Conservation (phyloP, 2,888 invertebrate genomes). For the Ariolimax columbianus region DNA sequence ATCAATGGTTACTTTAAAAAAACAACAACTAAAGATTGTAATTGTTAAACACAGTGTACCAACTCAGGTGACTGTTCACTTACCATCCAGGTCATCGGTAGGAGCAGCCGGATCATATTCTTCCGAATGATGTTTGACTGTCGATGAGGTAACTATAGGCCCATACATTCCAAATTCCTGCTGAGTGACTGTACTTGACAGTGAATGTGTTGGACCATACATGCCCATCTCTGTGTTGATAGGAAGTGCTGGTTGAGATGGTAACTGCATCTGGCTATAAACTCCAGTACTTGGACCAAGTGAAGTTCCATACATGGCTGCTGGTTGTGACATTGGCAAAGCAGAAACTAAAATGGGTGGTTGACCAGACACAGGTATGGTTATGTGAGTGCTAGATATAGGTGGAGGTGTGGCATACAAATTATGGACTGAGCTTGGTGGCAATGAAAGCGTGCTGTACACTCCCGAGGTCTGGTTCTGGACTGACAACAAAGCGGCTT, state of each 20-base stretch:
- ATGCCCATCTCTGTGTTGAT: slow-evolving; percentile 3
- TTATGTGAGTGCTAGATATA: slow-evolving; percentile 14
- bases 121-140: slow-evolving; percentile 15
- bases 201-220: slow-evolving; percentile 3
- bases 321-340: slow-evolving; percentile 10
- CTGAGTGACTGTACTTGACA: background rate
- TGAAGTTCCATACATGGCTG: slow-evolving; percentile 9
- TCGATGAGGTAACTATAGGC: slow-evolving; percentile 9
- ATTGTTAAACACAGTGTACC: no score
- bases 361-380: slow-evolving; percentile 24
- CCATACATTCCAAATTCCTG: slow-evolving; percentile 48
- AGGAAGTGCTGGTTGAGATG: slow-evolving; percentile 7
- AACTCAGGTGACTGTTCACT: background rate
- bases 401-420: slow-evolving; percentile 25
- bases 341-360: background rate
- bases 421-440: slow-evolving; percentile 31
- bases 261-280: slow-evolving; percentile 20
- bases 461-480: slow-evolving; percentile 31
- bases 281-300: background rate
- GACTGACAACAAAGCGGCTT: slow-evolving; percentile 14
- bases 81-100: slow-evolving; percentile 50
- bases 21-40: no score
- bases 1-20: no score
- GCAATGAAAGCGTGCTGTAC: slow-evolving; percentile 25
- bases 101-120: slow-evolving; percentile 51